Percentiles rank a stretch among this genome's conserved stretches.
Evolutionary conservation across 2,888 invertebrate genomes (phyloP).

Genomic region (Parascotia fuliginaria): DNA sequence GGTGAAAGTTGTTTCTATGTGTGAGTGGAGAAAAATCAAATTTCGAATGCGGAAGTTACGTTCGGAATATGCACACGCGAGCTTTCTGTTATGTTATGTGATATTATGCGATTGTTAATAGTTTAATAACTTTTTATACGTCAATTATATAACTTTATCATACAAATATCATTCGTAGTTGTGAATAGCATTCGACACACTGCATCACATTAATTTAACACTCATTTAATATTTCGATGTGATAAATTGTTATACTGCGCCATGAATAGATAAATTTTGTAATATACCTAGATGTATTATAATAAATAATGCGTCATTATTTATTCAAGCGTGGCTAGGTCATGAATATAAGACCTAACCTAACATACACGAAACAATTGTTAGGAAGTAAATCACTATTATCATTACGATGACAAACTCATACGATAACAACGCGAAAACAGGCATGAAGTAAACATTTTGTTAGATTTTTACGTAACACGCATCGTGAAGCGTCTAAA

Average conservation of each 20-base stretch:
- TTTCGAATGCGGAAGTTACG: constrained; percentile 59
- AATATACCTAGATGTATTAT: constrained; percentile 1
- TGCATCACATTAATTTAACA: constrained; percentile 1
- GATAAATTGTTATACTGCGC: background rate
- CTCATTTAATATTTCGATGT: background rate
- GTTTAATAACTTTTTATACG: constrained; percentile 36
- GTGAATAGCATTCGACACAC: constrained; percentile 5
- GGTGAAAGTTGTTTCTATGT: constrained; percentile 55
- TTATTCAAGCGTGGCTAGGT: constrained; percentile 18
- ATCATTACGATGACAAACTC: constrained; percentile 52
- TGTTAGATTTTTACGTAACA: constrained; percentile 59
- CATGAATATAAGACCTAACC: constrained; percentile 10
- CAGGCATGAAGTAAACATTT: constrained; percentile 54
- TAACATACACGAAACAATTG: constrained; percentile 10
- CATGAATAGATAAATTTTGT: constrained; percentile 1
- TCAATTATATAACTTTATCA: constrained; percentile 28
- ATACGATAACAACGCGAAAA: constrained; percentile 52
- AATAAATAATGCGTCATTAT: background rate
- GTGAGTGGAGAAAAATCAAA: constrained; percentile 49
- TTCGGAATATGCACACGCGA: constrained; percentile 54
- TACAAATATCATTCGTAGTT: constrained; percentile 3
- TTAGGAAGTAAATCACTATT: constrained; percentile 50
- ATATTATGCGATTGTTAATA: constrained; percentile 43
- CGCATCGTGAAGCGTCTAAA: constrained; percentile 35
- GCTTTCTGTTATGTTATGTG: constrained; percentile 50